Percentiles rank a stretch among this genome's conserved stretches.
Conservation (phyloP, 2,113 vertebrate genomes). For the Oncorhynchus mykiss region DNA sequence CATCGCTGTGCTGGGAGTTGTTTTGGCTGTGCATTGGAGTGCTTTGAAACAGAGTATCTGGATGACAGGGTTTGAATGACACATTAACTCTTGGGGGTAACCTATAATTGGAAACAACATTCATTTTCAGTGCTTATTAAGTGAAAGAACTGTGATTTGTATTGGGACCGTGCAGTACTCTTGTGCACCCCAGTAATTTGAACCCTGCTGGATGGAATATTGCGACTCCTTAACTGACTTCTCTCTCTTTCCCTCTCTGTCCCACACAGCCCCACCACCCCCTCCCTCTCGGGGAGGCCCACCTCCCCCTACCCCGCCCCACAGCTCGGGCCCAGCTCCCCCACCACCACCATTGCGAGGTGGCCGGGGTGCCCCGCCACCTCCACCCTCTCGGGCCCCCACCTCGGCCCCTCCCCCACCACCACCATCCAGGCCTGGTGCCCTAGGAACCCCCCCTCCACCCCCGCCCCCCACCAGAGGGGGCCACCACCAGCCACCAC, state of each 20-base stretch:
- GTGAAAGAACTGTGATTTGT: too few relatives aligned
- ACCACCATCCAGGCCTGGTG: slow-evolving; percentile 66
- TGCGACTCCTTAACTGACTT: neutral
- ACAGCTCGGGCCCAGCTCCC: slow-evolving; percentile 67
- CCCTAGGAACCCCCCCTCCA: slow-evolving; percentile 82
- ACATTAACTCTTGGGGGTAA: too few relatives aligned
- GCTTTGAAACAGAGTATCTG: too few relatives aligned
- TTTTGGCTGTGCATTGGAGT: too few relatives aligned
- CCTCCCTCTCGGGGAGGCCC: slow-evolving; percentile 70
- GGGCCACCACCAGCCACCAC: slow-evolving; percentile 53
- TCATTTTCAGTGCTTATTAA: too few relatives aligned
- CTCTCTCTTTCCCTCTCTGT: neutral
- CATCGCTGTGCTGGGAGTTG: too few relatives aligned
- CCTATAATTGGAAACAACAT: too few relatives aligned
- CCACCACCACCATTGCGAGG: slow-evolving; percentile 83
- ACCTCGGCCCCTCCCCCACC: slow-evolving; percentile 80
- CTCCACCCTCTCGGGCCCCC: slow-evolving; percentile 80
- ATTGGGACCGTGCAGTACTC: too few relatives aligned
- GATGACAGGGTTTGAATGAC: too few relatives aligned
- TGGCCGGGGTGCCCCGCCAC: slow-evolving; percentile 84
- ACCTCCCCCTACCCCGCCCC: slow-evolving; percentile 84
- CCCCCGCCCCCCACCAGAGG: slow-evolving; percentile 75
- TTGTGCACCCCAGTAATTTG: neutral
- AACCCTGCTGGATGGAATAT: neutral
- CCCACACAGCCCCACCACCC: slow-evolving; percentile 75